A percentile compares a stretch with the other conserved stretches of the same genome.
Conservation (phyloP, 2,797 vertebrate genomes). For the Todus mexicanus region DNA sequence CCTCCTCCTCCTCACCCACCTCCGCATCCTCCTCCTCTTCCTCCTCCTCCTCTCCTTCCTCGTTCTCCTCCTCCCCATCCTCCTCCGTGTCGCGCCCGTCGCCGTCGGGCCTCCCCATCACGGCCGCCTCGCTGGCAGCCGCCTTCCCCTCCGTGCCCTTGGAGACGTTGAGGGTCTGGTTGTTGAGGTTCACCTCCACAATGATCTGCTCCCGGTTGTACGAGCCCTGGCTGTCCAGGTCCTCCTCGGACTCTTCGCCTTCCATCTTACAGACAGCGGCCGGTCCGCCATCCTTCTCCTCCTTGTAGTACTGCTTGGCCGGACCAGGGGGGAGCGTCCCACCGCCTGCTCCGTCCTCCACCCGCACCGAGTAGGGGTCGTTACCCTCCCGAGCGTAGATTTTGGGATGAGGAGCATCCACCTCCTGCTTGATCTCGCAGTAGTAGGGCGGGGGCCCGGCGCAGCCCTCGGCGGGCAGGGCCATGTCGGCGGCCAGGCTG, state of each 20-base stretch:
- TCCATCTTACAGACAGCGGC: slow-evolving; percentile 82
- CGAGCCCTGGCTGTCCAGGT: slow-evolving; percentile 76
- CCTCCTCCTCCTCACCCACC: slow-evolving; percentile 69
- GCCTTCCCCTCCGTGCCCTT: slow-evolving; percentile 88
- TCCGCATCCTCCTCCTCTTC: slow-evolving; percentile 74
- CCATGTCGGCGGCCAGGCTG: slow-evolving; percentile 78
- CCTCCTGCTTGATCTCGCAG: slow-evolving; percentile 92
- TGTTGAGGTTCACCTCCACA: slow-evolving; percentile 98
- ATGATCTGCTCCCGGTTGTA: slow-evolving; percentile 96
- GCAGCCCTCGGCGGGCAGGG: slow-evolving; percentile 73
- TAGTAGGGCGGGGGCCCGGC: slow-evolving; percentile 77
- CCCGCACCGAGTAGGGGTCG: slow-evolving; percentile 84
- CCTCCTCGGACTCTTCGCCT: slow-evolving; percentile 76
- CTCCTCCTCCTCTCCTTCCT: slow-evolving; percentile 72
- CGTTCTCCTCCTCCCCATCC: slow-evolving; percentile 72
- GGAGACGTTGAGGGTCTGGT: slow-evolving; percentile 96
- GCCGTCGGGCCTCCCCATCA: slow-evolving; percentile 70
- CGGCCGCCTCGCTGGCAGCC: slow-evolving; percentile 27
- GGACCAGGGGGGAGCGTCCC: slow-evolving; percentile 36
- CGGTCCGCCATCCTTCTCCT: slow-evolving; percentile 75
- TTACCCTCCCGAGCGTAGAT: slow-evolving; percentile 87
- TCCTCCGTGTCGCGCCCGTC: slow-evolving; percentile 56
- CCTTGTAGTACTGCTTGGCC: slow-evolving; percentile 86
- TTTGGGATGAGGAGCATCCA: slow-evolving; percentile 79
- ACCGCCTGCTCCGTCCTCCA: slow-evolving; percentile 77